phyloP scores from a whole-genome alignment of 2,113 vertebrate genomes.

The Mus spicilegus region DNA sequence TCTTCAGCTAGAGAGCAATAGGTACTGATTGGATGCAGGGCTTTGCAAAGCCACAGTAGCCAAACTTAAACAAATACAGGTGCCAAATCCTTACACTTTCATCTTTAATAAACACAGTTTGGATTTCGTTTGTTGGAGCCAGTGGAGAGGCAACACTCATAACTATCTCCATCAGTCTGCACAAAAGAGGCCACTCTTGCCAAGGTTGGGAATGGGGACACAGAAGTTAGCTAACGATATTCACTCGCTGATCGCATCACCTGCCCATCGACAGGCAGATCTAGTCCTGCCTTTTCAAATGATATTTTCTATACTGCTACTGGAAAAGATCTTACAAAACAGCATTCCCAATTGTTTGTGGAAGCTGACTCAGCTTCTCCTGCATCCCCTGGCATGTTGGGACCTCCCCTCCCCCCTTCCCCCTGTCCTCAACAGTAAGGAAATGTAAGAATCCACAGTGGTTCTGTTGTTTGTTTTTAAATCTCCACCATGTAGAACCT shows the following conservation, averaged over 20 bases:
- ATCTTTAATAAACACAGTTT: constrained; percentile 8
- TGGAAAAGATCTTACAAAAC: constrained; percentile 50
- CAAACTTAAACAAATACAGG: neutral
- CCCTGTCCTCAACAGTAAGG: neutral
- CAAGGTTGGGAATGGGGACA: constrained; percentile 44
- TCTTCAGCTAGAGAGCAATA: constrained; percentile 4
- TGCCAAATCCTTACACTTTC: constrained; percentile 1
- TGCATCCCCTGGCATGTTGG: neutral
- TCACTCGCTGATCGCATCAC: neutral
- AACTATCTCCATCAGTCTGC: neutral
- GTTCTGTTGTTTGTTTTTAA: neutral
- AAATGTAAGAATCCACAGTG: neutral
- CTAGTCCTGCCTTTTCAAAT: constrained; percentile 8
- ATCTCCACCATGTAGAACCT: constrained; percentile 24
- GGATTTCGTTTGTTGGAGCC: constrained; percentile 7
- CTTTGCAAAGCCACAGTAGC: neutral
- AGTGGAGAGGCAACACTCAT: neutral
- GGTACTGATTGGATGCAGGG: neutral
- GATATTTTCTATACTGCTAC: neutral
- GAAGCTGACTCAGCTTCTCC: neutral
- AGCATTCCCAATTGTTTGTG: constrained; percentile 3
- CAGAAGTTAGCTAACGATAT: constrained; percentile 4
- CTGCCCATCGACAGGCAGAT: neutral
- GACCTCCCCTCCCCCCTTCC: neutral
- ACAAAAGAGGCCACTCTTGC: constrained; percentile 1